Base-by-base conservation (phyloP, 1,140 invertebrate species). In the Mizuhopecten yessoensis region DNA sequence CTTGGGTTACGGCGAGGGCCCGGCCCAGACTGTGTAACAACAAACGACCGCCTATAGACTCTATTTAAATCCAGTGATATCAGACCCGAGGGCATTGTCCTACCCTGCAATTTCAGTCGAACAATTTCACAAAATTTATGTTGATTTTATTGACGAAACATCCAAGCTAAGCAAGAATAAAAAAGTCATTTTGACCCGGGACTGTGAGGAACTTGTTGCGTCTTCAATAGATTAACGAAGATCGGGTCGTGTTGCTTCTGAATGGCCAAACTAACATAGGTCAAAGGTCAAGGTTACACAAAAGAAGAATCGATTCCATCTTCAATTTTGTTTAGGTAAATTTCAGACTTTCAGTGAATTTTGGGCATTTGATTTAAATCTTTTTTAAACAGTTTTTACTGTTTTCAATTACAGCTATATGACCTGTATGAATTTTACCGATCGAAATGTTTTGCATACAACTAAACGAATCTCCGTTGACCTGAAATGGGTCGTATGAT, bases 71-170 rank as follows among this genome's bases (percentile, higher is more conserved):
- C 3, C 57, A 29, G 0, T 75, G 57, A 75, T 75, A 75, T n/a
- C n/a, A 7, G 57, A 75, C 9, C 57, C 57, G 57, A 75, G n/a
- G 57, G 57, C 57, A 29, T n/a, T 7, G 23, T 75, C 23, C 57
- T 9, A 75, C 57, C 57, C 57, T 75, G n/a, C 57, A 75, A 75
- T 75, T 75, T 75, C 57, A 75, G 57, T 75, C 57, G 57, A 75
- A 75, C n/a, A 75, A 75, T 75, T 75, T 75, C 57, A 75, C 57
- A 75, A 75, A 75, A 75, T 29, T 75, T 75, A 75, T 75, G 57
- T 17, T 75, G 57, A 75, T 75, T 75, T 75, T 75, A 75, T 75
- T 75, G 57, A 75, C 57, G 57, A 75, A 75, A 75, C 57, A 29
- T 75, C 57, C 1, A n/a, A 75, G 57, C 29, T 75, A 75, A 75